Base-by-base conservation (phyloP, 2,888 invertebrate species). In the Parnassius apollo region DNA sequence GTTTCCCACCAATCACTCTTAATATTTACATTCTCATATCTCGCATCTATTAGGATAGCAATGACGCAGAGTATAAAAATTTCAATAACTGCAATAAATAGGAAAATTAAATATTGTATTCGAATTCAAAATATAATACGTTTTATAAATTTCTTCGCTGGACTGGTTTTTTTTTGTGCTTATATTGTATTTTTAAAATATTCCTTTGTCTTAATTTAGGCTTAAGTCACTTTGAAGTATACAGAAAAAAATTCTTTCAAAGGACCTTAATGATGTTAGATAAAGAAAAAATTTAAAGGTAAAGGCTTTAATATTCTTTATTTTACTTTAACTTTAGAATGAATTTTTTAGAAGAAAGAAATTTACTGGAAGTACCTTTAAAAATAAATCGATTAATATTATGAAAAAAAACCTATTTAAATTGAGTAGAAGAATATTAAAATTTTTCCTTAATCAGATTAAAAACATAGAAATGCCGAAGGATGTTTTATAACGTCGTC, bases 1-100 rank as follows among this genome's bases (percentile, higher is more conserved):
- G 93, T 94, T 72, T 95, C 93, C 95, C 96, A 97, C 98, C 98
- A 97, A 68, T 93, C 93, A 35, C 78, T 76, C 13, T 74, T 82
- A 0, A 81, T 12, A 59, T 83, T 80, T 1, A 77, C 67, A 66
- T 80, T 81, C 48, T 86, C 84, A 66, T 82, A 81, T 48, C 75
- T 74, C 2, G 74, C 81, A 2, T 75, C 62, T 7, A 66, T 77
- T 10, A 61, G 64, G 1, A 67, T 64, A 42, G 72, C 66, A 42
- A 80, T 53, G 2, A 78, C 45, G 44, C 42, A 59, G 42, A 25
- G 51, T 48, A 59, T 42, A 51, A 59, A 25, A 12, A 59, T 46
- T 45, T 54, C 53, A 13, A n/a, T 18, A 7, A 59, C 63, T 63
- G 46, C 1, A 63, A 63, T 50, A 50, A 13, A 54, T 13, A 53